Conservation (phyloP, 2,797 vertebrate species). For the Decapterus maruadsi region DNA sequence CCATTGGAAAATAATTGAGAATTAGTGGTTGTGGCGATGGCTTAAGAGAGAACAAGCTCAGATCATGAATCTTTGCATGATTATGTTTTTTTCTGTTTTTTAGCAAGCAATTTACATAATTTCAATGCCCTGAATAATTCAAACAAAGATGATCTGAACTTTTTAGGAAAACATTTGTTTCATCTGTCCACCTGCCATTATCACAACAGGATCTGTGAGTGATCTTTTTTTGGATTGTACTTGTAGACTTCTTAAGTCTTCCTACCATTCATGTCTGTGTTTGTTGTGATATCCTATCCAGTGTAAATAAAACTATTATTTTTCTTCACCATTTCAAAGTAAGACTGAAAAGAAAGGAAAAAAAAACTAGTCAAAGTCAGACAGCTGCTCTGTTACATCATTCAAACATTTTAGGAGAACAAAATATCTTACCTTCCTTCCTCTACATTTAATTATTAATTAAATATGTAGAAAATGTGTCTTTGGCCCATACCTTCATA, state of each 20-base stretch:
- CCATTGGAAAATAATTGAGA: not conserved
- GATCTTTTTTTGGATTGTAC: constrained; percentile 1
- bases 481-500: constrained; percentile 88
- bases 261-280: not conserved
- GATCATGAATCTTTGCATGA: not conserved
- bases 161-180: not conserved
- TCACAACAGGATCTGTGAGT: not conserved
- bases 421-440: constrained; percentile 59
- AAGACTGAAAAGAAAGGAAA: constrained; percentile 29
- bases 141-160: not conserved
- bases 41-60: not conserved
- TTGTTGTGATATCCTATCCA: not conserved
- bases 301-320: not conserved
- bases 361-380: constrained; percentile 32
- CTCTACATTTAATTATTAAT: constrained; percentile 62
- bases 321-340: constrained; percentile 5
- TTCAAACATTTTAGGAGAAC: constrained; percentile 32
- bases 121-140: not conserved
- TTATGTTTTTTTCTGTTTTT: constrained; percentile 1
- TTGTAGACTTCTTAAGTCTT: constrained; percentile 7
- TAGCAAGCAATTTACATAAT: not conserved
- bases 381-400: constrained; percentile 70
- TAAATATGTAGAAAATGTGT: constrained; percentile 80
- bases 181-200: not conserved
- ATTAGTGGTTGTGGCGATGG: not conserved